Evolutionary conservation across 2,113 vertebrate species (phyloP), one percentile per base, ranked within the genome.

Genomic region (Brachyhypopomus gauderio): DNA sequence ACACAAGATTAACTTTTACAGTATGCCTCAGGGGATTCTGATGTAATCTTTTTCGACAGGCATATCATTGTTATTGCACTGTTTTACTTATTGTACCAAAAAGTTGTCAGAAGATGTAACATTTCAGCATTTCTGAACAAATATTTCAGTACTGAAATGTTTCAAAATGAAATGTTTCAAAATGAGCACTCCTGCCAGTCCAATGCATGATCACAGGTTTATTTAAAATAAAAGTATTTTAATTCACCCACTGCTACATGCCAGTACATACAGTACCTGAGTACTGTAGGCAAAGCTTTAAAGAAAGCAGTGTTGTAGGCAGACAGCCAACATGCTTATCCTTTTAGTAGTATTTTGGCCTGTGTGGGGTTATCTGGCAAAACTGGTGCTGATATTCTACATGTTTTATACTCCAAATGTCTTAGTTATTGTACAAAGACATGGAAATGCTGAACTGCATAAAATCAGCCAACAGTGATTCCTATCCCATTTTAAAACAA

Each of bases 131-230:
- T 74, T 81, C 38, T 69, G 60, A 38, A 56, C 34, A 36, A 14
- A 56, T 63, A 17, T 73, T n/a, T 60, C 30, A 22, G n/a, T 30
- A n/a, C n/a, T n/a, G n/a, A n/a, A n/a, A 3, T 38, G 38, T 38
- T 38, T 3, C 38, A 38, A 3, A 38, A 38, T 38, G 38, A 38
- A 38, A 38, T n/a, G n/a, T n/a, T n/a, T n/a, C n/a, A n/a, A n/a
- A n/a, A n/a, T 30, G 30, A 30, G 30, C 30, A 30, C 30, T 30
- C 30, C 52, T 76, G 66, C 76, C 64, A 55, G 72, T 63, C 67
- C 67, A n/a, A 48, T 79, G 66, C 59, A 20, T 22, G 27, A 78
- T 83, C 70, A 79, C 72, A 70, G 70, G 70, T 79, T 72, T 73
- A 60, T 25, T 72, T 16, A 34, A 14, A n/a, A n/a, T n/a, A n/a